Percentiles rank a stretch among this genome's conserved stretches.
These are phyloP conservation scores for Drosophila quasianomalipes DNA, from an alignment of 2,888 invertebrate species.

Conservation along the genomic window DNA sequence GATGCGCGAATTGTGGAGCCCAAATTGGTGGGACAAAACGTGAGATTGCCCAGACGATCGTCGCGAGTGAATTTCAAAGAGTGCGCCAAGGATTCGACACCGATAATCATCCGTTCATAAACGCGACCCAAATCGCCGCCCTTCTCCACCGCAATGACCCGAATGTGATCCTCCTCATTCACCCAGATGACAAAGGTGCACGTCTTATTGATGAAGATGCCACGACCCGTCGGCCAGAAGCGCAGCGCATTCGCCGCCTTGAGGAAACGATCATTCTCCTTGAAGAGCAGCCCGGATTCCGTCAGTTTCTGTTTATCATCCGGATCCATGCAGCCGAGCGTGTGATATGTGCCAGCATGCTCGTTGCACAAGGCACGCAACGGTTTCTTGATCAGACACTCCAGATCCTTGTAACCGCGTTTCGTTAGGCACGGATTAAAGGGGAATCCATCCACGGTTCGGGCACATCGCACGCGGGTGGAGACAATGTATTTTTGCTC, in stretches of 20 bases:
- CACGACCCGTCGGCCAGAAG: slow-evolving; percentile 98
- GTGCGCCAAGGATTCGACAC: slow-evolving; percentile 96
- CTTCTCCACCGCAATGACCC: slow-evolving; percentile 99
- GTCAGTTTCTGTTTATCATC: slow-evolving; percentile 97
- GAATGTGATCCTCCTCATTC: slow-evolving; percentile 99
- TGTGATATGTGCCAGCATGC: slow-evolving; percentile 96
- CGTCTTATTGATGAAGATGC: slow-evolving; percentile 97
- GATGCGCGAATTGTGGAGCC: slow-evolving; percentile 99
- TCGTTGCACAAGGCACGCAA: slow-evolving; percentile 93
- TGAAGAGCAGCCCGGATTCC: slow-evolving; percentile 98
- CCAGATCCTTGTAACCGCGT: slow-evolving; percentile 98
- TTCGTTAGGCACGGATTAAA: slow-evolving; percentile 98
- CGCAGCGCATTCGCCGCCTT: slow-evolving; percentile 97
- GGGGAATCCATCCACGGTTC: slow-evolving; percentile 96
- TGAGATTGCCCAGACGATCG: slow-evolving; percentile 97
- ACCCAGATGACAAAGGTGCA: slow-evolving; percentile 99
- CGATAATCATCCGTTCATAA: slow-evolving; percentile 94
- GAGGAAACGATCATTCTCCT: slow-evolving; percentile 93
- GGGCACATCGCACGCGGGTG: slow-evolving; percentile 97
- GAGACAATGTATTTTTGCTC: slow-evolving; percentile 95
- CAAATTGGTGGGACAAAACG: slow-evolving; percentile 99
- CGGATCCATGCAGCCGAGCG: slow-evolving; percentile 97
- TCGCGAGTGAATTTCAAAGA: slow-evolving; percentile 96
- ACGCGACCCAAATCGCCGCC: slow-evolving; percentile 96
- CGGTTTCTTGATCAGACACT: slow-evolving; percentile 92